Conservation (phyloP, 2,888 invertebrate species). For the Stenichneumon culpator region DNA sequence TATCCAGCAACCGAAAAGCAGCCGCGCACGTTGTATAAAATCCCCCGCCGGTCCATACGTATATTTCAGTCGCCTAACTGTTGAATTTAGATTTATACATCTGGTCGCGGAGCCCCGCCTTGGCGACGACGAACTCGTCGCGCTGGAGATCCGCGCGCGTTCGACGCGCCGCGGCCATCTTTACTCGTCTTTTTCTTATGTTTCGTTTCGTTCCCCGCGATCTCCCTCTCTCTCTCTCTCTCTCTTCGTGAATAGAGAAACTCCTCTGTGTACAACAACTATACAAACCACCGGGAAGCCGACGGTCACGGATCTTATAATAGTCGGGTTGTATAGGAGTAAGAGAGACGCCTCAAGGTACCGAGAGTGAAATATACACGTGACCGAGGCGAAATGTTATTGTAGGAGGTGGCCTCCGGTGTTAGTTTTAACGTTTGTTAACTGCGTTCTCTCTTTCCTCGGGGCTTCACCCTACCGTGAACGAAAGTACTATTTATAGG, state of each 20-base stretch:
- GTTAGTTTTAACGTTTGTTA: constrained; percentile 84
- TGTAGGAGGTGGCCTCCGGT: constrained; percentile 79
- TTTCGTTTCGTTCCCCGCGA: constrained; percentile 13
- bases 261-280: constrained; percentile 8
- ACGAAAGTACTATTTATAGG: constrained; percentile 81
- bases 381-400: constrained; percentile 85
- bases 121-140: constrained; percentile 15
- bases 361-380: constrained; percentile 75
- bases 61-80: constrained; percentile 59
- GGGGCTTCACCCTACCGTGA: constrained; percentile 47
- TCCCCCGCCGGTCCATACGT: not conserved
- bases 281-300: constrained; percentile 36
- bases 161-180: not conserved
- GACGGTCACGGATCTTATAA: constrained; percentile 76
- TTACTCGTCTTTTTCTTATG: not conserved
- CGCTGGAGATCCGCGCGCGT: constrained; percentile 14
- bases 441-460: constrained; percentile 70
- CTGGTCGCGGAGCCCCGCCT: constrained; percentile 52
- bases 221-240: too few species aligned
- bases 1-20: constrained; percentile 20
- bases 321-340: constrained; percentile 73
- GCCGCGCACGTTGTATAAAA: constrained; percentile 19
- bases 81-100: constrained; percentile 65
- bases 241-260: constrained; percentile 4
- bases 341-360: constrained; percentile 44